Evolutionary conservation across 2,888 invertebrate genomes (phyloP).

Genomic region (Tanytarsus gracilentus): DNA sequence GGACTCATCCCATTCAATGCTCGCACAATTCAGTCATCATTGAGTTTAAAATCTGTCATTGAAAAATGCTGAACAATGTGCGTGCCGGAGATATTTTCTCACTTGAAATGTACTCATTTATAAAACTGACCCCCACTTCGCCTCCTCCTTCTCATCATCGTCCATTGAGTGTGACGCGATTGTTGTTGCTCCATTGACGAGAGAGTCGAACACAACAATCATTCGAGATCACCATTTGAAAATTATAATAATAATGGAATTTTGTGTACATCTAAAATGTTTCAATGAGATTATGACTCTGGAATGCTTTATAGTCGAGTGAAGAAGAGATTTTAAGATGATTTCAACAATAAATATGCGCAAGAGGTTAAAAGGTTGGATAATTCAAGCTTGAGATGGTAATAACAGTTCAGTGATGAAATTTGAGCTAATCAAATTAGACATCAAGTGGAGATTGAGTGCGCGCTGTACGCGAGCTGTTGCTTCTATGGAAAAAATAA

Average conservation of each 20-base stretch:
- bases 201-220: not conserved
- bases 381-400: not conserved
- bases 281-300: no score
- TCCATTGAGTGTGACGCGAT: not conserved
- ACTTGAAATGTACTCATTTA: conserved; percentile 12
- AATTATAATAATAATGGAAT: no score
- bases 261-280: no score
- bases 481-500: no score
- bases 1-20: no score
- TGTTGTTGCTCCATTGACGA: conserved; percentile 1
- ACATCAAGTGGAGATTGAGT: not conserved
- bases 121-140: not conserved
- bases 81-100: not conserved
- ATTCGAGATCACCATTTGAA: no score
- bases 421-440: conserved; percentile 24
- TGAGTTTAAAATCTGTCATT: conserved; percentile 26
- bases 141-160: not conserved
- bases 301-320: no score
- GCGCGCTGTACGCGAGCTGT: no score
- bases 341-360: not conserved
- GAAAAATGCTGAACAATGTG: conserved; percentile 25
- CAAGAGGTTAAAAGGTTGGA: not conserved
- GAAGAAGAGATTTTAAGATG: not conserved
- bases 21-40: no score
- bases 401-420: conserved; percentile 24